phyloP scores from a whole-genome alignment of 1,140 invertebrate species.

The Stegodyphus dumicola region DNA sequence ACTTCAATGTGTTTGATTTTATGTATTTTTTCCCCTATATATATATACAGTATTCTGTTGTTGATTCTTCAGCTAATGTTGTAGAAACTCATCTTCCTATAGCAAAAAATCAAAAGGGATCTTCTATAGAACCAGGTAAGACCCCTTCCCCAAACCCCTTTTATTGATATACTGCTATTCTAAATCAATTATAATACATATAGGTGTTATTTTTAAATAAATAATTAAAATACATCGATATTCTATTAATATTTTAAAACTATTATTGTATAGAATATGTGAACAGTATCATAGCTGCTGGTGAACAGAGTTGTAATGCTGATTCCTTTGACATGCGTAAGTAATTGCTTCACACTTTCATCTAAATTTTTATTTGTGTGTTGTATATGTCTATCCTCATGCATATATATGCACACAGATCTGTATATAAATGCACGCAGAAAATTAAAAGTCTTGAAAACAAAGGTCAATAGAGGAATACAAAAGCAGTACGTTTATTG shows the following conservation, averaged over 20 bases:
- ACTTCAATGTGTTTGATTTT: background rate
- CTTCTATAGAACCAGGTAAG: slow-evolving; percentile 33
- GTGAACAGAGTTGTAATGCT: slow-evolving; percentile 28
- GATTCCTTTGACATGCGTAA: slow-evolving; percentile 55
- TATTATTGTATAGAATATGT: slow-evolving; percentile 44
- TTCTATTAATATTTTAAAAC: background rate
- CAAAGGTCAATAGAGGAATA: too few relatives aligned
- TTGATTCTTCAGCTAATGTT: background rate
- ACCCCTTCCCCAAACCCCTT: too few relatives aligned
- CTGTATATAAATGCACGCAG: too few relatives aligned
- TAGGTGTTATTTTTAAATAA: too few relatives aligned
- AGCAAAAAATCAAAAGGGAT: slow-evolving; percentile 29
- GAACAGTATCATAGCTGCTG: slow-evolving; percentile 33
- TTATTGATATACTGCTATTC: too few relatives aligned
- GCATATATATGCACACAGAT: too few relatives aligned
- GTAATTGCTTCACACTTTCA: background rate
- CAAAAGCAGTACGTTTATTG: too few relatives aligned
- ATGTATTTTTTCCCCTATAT: background rate
- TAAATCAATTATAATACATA: too few relatives aligned
- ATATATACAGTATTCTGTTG: slow-evolving; percentile 11
- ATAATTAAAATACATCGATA: background rate
- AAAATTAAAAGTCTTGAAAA: too few relatives aligned
- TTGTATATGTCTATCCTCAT: too few relatives aligned
- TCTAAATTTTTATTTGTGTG: too few relatives aligned
- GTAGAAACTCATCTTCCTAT: background rate